Evolutionary conservation across 2,888 invertebrate genomes (phyloP), one percentile per base, ranked within the genome.

Genomic region (Physocephala rufipes): DNA sequence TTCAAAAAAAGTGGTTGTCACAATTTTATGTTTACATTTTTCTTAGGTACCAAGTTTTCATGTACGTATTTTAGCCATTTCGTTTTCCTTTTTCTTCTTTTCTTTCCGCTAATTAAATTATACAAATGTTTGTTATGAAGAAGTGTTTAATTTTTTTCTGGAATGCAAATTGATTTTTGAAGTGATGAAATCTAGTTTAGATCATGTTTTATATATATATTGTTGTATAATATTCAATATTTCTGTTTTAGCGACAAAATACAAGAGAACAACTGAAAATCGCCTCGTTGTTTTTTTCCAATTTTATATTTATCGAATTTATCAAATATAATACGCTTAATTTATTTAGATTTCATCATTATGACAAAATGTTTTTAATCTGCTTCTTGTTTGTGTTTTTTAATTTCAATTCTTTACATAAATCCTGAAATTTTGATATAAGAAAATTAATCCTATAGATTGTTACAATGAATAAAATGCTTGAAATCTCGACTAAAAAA

Each of bases 361-460:
- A 5, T 36, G 66, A 21, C 47, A 65, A 21, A 64, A 28, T 19
- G 9, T 47, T 43, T 15, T 47, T 61, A 30, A 9, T 26, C n/a
- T n/a, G n/a, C n/a, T 65, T 30, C 2, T 70, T 43, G 19, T 62
- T 70, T 62, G 16, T 30, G 53, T 55, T 67, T 66, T 58, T 65
- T 67, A 66, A 71, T 67, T 55, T 69, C 73, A 64, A 59, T 19
- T 67, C n/a, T n/a, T n/a, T n/a, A n/a, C n/a, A n/a, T n/a, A 62
- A 47, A 62, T 70, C 63, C 69, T 73, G 71, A 30, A 71, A 36
- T 65, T 71, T 66, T 49, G 47, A 58, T 71, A 73, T 70, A 70
- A 63, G 62, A 66, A 62, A 72, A 73, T 72, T 43, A 71, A n/a
- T n/a, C n/a, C n/a, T 74, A 74, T 73, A 66, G 26, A 70, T 71